Conservation (phyloP, 2,113 vertebrate species). For the Vimba vimba region DNA sequence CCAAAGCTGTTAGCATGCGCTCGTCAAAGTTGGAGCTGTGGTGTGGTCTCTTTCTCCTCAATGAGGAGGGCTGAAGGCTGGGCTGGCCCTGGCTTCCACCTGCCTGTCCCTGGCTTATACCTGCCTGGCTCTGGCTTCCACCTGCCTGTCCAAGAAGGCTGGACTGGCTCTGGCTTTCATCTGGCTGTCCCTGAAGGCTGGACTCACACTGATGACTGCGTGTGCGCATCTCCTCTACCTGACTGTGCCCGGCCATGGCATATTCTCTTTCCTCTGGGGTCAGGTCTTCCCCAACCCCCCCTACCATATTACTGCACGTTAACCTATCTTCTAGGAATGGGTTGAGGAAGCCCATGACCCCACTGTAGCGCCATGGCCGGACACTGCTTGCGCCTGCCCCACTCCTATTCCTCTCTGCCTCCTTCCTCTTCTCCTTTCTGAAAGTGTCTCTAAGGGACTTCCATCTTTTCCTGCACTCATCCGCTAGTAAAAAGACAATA, state of each 20-base stretch:
- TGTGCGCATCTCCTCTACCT: no score
- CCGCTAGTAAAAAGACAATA: neutral
- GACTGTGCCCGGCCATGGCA: neutral
- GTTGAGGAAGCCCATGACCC: no score
- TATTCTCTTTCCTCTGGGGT: neutral
- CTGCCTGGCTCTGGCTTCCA: no score
- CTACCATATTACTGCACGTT: neutral
- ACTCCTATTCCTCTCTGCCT: no score
- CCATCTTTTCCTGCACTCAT: conserved; percentile 21
- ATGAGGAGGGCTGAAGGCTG: no score
- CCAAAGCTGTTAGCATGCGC: neutral
- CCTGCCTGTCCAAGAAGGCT: no score
- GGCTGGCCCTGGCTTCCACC: neutral
- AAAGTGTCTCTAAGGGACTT: neutral
- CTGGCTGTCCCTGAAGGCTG: neutral
- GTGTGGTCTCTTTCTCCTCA: neutral
- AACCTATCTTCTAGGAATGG: no score
- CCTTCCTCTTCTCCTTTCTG: neutral
- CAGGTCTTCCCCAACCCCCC: neutral
- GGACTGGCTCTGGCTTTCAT: neutral
- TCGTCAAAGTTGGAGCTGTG: neutral
- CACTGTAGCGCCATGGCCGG: no score
- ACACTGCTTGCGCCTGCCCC: no score
- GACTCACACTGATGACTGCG: neutral
- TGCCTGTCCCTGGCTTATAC: no score